Evolutionary conservation across 2,113 vertebrate genomes (phyloP).

Genomic region (Sorex araneus): DNA sequence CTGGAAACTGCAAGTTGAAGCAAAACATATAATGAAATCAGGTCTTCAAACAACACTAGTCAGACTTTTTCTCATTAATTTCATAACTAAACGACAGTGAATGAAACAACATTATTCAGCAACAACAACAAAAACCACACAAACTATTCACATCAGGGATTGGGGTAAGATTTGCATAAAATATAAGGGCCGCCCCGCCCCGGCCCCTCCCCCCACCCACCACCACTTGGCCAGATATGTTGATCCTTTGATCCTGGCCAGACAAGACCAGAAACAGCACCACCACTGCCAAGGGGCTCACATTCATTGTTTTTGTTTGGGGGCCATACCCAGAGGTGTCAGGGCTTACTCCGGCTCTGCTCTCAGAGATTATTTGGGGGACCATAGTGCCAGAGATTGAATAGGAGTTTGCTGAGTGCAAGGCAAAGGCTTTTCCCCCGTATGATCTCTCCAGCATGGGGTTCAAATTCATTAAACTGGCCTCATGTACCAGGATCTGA

Average conservation of each 20-base stretch:
- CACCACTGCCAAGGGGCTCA: neutral
- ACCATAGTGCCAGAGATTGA: too few relatives aligned
- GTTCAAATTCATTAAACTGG: neutral
- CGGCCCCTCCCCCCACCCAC: too few relatives aligned
- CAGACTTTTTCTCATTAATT: neutral
- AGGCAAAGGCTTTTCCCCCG: too few relatives aligned
- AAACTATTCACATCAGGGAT: neutral
- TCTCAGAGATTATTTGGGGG: too few relatives aligned
- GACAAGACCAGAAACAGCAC: neutral
- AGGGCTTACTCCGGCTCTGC: too few relatives aligned
- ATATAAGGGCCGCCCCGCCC: neutral
- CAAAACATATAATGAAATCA: neutral
- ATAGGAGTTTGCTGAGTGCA: too few relatives aligned
- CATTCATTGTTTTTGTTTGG: too few relatives aligned
- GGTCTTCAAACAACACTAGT: neutral
- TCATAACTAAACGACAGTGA: neutral
- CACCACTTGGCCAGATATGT: neutral
- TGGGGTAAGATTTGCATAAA: conserved; percentile 17
- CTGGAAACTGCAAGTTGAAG: neutral
- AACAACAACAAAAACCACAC: too few relatives aligned
- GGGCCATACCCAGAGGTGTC: too few relatives aligned
- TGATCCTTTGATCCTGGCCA: neutral
- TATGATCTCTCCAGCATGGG: too few relatives aligned
- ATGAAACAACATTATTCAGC: neutral
- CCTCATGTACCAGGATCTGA: neutral